Evolutionary conservation across 2,797 vertebrate species (phyloP), one percentile per base, ranked within the genome.

Genomic region (Xiphophorus birchmanni): DNA sequence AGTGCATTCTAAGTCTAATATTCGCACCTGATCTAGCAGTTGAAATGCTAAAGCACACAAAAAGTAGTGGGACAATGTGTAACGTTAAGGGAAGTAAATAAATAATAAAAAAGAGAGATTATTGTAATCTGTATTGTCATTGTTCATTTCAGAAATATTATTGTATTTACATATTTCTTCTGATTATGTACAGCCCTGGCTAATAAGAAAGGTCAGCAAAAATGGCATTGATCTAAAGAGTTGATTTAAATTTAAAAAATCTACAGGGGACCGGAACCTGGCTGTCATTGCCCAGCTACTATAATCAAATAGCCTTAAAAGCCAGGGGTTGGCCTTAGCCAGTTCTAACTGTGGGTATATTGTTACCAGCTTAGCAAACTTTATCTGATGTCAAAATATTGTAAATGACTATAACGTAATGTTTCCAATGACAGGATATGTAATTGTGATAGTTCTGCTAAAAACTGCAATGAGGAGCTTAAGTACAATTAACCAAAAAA

Each of bases 301-400:
- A 91, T 93, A 92, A 94, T 95, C 93, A 96, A 95, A 95, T 91
- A 74, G 89, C 73, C 86, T 79, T 95, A 95, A 93, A 96, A 94
- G 94, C 93, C 90, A 86, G 86, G 86, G 88, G 84, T 88, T 88
- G 89, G 93, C 88, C 84, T 89, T 84, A 88, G 90, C 86, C 85
- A 82, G 82, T 84, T 89, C 93, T 85, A 86, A 86, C 76, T 83
- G 87, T 87, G 84, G 91, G 93, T 95, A 86, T 96, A 93, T 82
- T 88, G 92, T 95, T 96, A 94, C 94, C 76, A 82, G 60, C 48
- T 63, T 26, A 5, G 26, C 42, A 86, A 83, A 83, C 85, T 78
- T 84, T 79, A 77, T 79, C 32, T 85, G 32, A 79, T 81, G 81
- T 80, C 74, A 75, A 77, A 83, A 82, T 85, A 79, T 84, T 82